Evolutionary conservation across 2,888 invertebrate species (phyloP).

Genomic region (Athripsodes cinereus): DNA sequence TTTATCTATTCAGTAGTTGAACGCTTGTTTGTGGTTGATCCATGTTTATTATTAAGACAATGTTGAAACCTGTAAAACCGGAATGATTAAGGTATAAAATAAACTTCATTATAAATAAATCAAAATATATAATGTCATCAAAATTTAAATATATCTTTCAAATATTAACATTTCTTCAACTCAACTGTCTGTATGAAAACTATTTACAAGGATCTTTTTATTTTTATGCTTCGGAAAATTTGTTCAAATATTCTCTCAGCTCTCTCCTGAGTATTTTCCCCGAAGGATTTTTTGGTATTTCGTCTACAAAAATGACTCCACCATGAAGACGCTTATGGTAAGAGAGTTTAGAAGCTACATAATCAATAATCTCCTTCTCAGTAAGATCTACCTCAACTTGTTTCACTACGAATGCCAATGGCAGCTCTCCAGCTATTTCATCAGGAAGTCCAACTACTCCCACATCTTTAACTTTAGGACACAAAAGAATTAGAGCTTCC

Average conservation of each 20-base stretch:
- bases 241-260: conserved; percentile 43
- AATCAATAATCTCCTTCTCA: conserved; percentile 51
- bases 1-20: too few species aligned
- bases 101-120: too few species aligned
- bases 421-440: conserved; percentile 67
- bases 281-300: conserved; percentile 61
- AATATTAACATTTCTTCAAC: too few species aligned
- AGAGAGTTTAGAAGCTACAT: conserved; percentile 43
- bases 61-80: too few species aligned
- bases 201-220: background rate
- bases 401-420: conserved; percentile 68
- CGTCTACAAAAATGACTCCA: conserved; percentile 59
- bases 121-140: too few species aligned
- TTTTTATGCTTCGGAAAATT: background rate
- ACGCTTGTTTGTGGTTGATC: too few species aligned
- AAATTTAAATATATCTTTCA: too few species aligned
- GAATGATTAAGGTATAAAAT: too few species aligned
- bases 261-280: conserved; percentile 63
- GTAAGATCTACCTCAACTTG: conserved; percentile 46
- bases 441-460: conserved; percentile 77
- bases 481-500: conserved; percentile 68
- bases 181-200: too few species aligned
- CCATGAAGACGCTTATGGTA: conserved; percentile 58
- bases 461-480: conserved; percentile 66
- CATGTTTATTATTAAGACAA: too few species aligned